Evolutionary conservation across 2,113 vertebrate species (phyloP).

Genomic region (Anarrhichthys ocellatus): DNA sequence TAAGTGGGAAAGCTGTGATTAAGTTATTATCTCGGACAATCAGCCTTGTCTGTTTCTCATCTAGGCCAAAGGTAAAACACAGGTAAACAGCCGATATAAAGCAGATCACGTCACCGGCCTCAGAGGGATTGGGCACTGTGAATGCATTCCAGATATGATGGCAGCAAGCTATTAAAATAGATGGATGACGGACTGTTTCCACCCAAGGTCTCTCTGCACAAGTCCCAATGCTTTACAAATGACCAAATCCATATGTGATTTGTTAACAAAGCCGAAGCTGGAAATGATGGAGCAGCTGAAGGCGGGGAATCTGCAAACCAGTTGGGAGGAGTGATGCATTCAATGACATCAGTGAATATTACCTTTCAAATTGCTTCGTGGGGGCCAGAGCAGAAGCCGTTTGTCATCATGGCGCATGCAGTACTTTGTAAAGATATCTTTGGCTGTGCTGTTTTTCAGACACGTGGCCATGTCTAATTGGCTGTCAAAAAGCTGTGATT

Average conservation of each 20-base stretch:
- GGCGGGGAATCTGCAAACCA: constrained; percentile 10
- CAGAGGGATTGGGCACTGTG: constrained; percentile 30
- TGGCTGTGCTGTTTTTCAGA: neutral
- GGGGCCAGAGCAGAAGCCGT: neutral
- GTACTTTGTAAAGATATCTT: constrained; percentile 10
- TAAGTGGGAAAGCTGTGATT: constrained; percentile 58
- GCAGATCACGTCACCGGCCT: constrained; percentile 43
- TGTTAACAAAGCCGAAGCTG: constrained; percentile 35
- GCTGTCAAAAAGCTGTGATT: constrained; percentile 32
- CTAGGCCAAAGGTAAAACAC: constrained; percentile 70
- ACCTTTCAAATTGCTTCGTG: constrained; percentile 18
- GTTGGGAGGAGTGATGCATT: constrained; percentile 26
- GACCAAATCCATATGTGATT: constrained; percentile 35
- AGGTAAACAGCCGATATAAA: constrained; percentile 54
- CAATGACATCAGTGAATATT: constrained; percentile 12
- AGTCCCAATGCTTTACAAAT: constrained; percentile 24
- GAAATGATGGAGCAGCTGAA: constrained; percentile 33
- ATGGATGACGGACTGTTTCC: constrained; percentile 45
- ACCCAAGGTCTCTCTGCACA: constrained; percentile 37
- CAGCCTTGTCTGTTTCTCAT: constrained; percentile 63
- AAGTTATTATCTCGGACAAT: constrained; percentile 70
- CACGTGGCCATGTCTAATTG: constrained; percentile 21
- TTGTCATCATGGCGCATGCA: constrained; percentile 18
- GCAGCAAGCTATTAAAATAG: constrained; percentile 44
- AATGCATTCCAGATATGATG: constrained; percentile 40